These are phyloP conservation scores for Bombus superbus DNA, from an alignment of 1,140 invertebrate species.

Conservation along the genomic window DNA sequence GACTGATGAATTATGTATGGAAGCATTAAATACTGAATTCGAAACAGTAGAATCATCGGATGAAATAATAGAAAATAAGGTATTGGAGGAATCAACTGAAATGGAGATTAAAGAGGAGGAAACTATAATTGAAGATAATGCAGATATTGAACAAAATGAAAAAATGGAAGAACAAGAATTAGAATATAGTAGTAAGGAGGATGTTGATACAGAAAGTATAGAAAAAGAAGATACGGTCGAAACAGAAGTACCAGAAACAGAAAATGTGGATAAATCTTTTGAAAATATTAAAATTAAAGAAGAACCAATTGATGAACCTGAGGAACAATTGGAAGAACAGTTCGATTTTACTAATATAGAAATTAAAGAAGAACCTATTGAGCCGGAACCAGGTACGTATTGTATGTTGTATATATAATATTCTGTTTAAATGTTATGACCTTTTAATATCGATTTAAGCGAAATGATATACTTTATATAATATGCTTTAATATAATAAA, in stretches of 20 bases:
- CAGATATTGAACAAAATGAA: slow-evolving; percentile 65
- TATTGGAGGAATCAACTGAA: background rate
- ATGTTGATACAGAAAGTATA: slow-evolving; percentile 15
- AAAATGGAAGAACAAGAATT: slow-evolving; percentile 82
- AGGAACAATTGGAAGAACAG: slow-evolving; percentile 54
- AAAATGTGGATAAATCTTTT: slow-evolving; percentile 54
- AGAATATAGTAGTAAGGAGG: slow-evolving; percentile 60
- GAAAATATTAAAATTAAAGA: slow-evolving; percentile 85
- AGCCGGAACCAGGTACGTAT: slow-evolving; percentile 84
- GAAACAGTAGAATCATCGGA: slow-evolving; percentile 5
- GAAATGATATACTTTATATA: background rate
- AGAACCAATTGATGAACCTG: slow-evolving; percentile 75
- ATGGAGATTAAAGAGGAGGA: slow-evolving; percentile 70
- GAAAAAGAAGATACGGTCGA: slow-evolving; percentile 46
- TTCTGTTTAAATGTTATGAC: background rate
- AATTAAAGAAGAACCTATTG: slow-evolving; percentile 85
- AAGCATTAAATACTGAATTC: slow-evolving; percentile 27
- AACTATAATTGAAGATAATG: slow-evolving; percentile 70
- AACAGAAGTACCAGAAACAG: slow-evolving; percentile 68
- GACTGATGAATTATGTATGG: slow-evolving; percentile 73
- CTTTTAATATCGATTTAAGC: background rate
- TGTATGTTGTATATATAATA: slow-evolving; percentile 14
- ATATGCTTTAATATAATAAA: background rate
- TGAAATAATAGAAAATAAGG: slow-evolving; percentile 17
- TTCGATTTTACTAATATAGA: slow-evolving; percentile 78